Evolutionary conservation across 2,113 vertebrate genomes (phyloP), one percentile per base, ranked within the genome.

Genomic region (Mus spicilegus): DNA sequence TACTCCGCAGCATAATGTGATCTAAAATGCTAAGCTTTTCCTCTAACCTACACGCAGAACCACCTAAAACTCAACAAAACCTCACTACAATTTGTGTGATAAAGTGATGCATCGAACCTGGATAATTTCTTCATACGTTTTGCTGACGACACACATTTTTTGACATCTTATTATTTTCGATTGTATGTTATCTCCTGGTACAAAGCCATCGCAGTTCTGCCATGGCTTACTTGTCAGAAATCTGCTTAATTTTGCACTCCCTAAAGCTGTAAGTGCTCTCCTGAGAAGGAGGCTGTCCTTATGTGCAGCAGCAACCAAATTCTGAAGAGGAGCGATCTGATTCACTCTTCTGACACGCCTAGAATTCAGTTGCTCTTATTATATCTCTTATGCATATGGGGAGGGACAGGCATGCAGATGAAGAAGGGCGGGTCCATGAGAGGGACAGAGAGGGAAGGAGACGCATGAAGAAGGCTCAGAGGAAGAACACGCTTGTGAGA

Each of bases 131-230:
- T 93, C 54, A 11, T 20, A 54, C 2, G 51, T 72, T 91, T 65
- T 94, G 72, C 89, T 91, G 87, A 95, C 82, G 63, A 30, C 56
- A 63, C 63, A 12, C 49, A 9, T 87, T 86, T 72, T 78, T 78
- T 94, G 95, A 89, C 87, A 91, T 49, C 24, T 36, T 65, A 61
- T 95, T 87, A 63, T 80, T 97, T 93, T 76, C 65, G 0, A 69
- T 49, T 58, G 63, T 58, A n/a, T 73, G 54, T 89, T 42, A 28
- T 93, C 84, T 94, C 63, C 75, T 61, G 39, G 14, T 69, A 73
- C 33, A 30, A 20, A 1, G 49, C 85, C 22, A 75, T 90, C 51
- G 58, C n/a, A 14, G 26, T 36, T 86, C 92, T 87, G 73, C 20
- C 54, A 56, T 72, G 49, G 86, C 36, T 19, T 33, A n/a, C 90